Conservation (phyloP, 30 jellyfish, hydroid and myxozoan species). For the Rhopilema esculentum region DNA sequence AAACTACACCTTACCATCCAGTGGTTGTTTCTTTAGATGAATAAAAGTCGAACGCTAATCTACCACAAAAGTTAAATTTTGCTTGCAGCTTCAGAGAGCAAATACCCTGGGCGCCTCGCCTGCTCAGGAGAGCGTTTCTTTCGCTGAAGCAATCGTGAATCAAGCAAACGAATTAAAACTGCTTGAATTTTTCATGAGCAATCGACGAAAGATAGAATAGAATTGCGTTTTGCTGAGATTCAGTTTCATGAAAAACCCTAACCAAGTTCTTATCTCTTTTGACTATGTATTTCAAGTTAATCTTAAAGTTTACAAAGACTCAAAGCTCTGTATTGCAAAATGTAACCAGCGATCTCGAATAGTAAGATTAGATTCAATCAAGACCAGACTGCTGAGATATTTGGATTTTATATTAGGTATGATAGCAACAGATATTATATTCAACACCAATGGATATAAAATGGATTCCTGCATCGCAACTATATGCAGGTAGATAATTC, state of each 20-base stretch:
- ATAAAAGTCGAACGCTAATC: slow-evolving; percentile 50
- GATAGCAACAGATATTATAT: not conserved
- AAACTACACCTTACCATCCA: slow-evolving; percentile 45
- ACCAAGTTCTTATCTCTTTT: slow-evolving; percentile 44
- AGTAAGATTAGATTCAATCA: slow-evolving; percentile 17
- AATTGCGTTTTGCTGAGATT: slow-evolving; percentile 15
- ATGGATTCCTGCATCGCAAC: not conserved
- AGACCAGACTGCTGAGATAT: slow-evolving; percentile 16
- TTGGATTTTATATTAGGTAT: not conserved
- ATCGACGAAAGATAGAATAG: slow-evolving; percentile 36
- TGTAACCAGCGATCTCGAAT: slow-evolving; percentile 33
- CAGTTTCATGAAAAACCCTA: slow-evolving; percentile 44
- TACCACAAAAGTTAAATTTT: slow-evolving; percentile 63
- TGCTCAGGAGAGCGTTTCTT: slow-evolving; percentile 43
- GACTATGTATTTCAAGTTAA: slow-evolving; percentile 63
- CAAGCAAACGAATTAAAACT: slow-evolving; percentile 38
- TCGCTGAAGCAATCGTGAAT: slow-evolving; percentile 21
- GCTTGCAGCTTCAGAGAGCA: slow-evolving; percentile 55
- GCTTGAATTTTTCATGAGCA: slow-evolving; percentile 50
- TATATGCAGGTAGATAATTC: not conserved
- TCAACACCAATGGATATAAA: not conserved
- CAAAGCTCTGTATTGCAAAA: slow-evolving; percentile 21
- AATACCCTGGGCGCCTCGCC: slow-evolving; percentile 74
- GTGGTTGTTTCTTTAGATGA: slow-evolving; percentile 63
- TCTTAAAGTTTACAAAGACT: slow-evolving; percentile 44